Evolutionary conservation across 2,113 vertebrate species (phyloP).

Genomic region (Mustela nigripes): DNA sequence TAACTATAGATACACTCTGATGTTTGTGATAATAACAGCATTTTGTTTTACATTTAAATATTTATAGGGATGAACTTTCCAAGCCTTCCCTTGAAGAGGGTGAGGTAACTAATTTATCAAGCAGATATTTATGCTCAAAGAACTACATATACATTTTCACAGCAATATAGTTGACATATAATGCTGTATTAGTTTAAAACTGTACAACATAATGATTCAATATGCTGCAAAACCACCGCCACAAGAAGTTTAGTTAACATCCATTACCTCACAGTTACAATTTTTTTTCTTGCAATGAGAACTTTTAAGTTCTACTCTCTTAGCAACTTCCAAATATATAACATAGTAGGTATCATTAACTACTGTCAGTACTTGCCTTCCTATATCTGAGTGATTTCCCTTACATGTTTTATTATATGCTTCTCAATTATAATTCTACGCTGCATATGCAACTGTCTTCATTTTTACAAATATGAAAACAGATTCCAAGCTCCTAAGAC

Average conservation of each 20-base stretch:
- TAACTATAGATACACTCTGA: background rate
- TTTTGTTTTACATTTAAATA: slow-evolving; percentile 30
- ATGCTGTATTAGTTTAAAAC: background rate
- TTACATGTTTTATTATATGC: background rate
- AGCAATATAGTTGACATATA: background rate
- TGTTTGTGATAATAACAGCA: background rate
- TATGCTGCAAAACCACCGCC: too few species aligned
- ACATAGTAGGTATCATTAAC: background rate
- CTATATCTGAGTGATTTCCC: background rate
- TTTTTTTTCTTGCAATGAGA: background rate
- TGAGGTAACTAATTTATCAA: background rate
- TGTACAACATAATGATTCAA: background rate
- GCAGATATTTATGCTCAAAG: background rate
- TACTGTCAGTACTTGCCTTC: background rate
- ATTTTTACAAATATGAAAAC: background rate
- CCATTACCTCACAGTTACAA: background rate
- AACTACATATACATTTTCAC: background rate
- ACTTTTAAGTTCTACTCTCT: background rate
- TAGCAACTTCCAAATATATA: background rate
- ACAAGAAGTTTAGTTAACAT: background rate
- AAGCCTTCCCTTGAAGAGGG: background rate
- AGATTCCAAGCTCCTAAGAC: background rate
- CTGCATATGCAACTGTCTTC: background rate
- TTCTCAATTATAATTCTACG: background rate
- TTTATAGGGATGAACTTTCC: background rate